Conservation (phyloP, 2,797 vertebrate species). For the Notolepis coatsorum region DNA sequence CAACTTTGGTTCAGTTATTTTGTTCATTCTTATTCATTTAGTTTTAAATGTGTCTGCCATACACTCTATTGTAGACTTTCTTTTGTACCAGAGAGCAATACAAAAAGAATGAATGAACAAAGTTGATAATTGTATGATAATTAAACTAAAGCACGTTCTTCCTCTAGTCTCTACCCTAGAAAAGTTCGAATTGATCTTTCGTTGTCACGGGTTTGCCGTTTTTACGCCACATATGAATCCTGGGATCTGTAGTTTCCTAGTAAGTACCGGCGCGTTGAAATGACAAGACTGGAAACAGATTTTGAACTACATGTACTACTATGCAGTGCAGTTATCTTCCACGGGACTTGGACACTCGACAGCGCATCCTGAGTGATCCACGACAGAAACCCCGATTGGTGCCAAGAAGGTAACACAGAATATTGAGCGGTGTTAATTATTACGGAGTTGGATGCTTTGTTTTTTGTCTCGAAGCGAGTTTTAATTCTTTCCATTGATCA, state of each 20-base stretch:
- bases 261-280: accelerated
- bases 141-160: too few species aligned
- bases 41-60: neutral
- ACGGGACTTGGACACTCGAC: conserved; percentile 39
- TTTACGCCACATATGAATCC: conserved; percentile 4
- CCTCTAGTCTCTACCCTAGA: neutral
- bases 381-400: conserved; percentile 16
- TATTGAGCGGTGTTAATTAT: conserved; percentile 23
- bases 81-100: neutral
- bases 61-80: neutral
- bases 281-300: accelerated
- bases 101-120: neutral
- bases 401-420: conserved; percentile 44
- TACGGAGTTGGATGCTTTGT: neutral
- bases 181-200: neutral
- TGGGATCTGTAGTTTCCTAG: conserved; percentile 70
- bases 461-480: neutral
- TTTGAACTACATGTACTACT: conserved; percentile 65
- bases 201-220: conserved; percentile 61
- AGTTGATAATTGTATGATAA: neutral
- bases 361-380: conserved; percentile 44
- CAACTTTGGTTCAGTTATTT: too few species aligned
- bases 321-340: conserved; percentile 30
- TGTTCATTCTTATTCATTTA: neutral
- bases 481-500: accelerated